Base-by-base conservation (phyloP, 2,888 invertebrate species). In the Xylocampa areola region DNA sequence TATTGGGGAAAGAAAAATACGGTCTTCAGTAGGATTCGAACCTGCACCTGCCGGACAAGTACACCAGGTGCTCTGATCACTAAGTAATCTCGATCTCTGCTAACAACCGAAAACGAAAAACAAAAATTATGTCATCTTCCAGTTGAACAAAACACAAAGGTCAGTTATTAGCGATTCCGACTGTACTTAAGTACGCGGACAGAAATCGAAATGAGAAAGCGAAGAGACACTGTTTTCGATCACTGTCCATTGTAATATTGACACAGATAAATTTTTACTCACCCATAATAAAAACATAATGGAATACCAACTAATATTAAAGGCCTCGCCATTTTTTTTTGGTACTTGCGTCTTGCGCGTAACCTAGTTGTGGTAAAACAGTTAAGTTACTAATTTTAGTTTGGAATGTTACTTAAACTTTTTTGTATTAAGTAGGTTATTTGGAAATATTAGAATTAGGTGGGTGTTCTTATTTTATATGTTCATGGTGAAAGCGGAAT, bases 201-300 rank as follows among this genome's bases (percentile, higher is more conserved):
- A 47, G 43, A 5, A 27, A 35, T 14, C 13, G 10, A 49, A 69
- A 52, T 52, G 43, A 62, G 68, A 71, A 58, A 64, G 64, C 30
- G 1, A 10, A 8, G 11, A 13, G 35, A 16, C 33, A n/a, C 8
- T 10, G 3, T 29, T 41, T 57, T 29, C 16, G 32, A 51, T 49
- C 29, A 17, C 3, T 4, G 23, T 64, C 32, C 72, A 70, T 68
- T 37, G 45, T 16, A 36, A 16, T 43, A 8, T 54, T 54, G 8
- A 4, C 14, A 29, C 36, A 13, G 8, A 10, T 0, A 41, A 44
- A 47, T 40, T 30, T 16, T 25, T 27, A 61, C 8, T 19, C 0
- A 4, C 6, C 11, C 37, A 8, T n/a, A 4, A n/a, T 13, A 13
- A 53, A 47, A 10, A 11, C 10, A 52, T 37, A 67, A 61, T 73